phyloP scores from a whole-genome alignment of 2,888 invertebrate genomes.

The Caenorhabditis macrosperma region DNA sequence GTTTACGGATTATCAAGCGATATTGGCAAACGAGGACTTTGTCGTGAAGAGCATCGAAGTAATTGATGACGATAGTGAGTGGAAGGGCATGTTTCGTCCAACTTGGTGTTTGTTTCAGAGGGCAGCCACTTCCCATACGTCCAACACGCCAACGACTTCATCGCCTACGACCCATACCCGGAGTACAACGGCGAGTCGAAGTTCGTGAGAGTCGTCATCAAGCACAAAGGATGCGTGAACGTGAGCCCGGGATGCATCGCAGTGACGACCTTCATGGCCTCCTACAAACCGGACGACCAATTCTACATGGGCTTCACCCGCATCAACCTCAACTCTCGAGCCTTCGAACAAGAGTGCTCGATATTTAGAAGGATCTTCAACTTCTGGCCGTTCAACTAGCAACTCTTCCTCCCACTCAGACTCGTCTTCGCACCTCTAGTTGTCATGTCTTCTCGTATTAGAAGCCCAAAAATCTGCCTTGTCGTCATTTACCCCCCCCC shows the following conservation, averaged over 20 bases:
- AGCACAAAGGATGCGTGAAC: not conserved
- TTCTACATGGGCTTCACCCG: not conserved
- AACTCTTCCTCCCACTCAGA: too few relatives aligned
- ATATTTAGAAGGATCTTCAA: constrained; percentile 8
- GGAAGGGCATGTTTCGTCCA: not conserved
- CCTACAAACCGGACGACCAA: not conserved
- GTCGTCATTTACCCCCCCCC: too few relatives aligned
- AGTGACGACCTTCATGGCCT: not conserved
- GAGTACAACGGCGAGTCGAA: not conserved
- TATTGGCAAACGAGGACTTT: not conserved
- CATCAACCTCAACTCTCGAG: constrained; percentile 1
- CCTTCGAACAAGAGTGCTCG: not conserved
- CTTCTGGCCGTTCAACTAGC: constrained; percentile 32
- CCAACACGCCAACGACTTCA: not conserved
- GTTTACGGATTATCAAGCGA: not conserved
- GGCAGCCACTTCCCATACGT: not conserved
- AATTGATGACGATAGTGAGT: constrained; percentile 1
- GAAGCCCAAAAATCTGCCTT: too few relatives aligned
- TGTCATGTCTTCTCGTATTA: too few relatives aligned
- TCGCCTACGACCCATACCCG: constrained; percentile 4
- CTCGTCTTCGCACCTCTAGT: too few relatives aligned
- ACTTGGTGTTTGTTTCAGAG: constrained; percentile 8
- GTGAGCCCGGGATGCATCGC: not conserved
- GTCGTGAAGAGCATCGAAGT: not conserved
- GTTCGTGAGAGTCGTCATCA: not conserved